phyloP scores from a whole-genome alignment of 2,888 invertebrate genomes.

The Lasioglossum leucozonium region DNA sequence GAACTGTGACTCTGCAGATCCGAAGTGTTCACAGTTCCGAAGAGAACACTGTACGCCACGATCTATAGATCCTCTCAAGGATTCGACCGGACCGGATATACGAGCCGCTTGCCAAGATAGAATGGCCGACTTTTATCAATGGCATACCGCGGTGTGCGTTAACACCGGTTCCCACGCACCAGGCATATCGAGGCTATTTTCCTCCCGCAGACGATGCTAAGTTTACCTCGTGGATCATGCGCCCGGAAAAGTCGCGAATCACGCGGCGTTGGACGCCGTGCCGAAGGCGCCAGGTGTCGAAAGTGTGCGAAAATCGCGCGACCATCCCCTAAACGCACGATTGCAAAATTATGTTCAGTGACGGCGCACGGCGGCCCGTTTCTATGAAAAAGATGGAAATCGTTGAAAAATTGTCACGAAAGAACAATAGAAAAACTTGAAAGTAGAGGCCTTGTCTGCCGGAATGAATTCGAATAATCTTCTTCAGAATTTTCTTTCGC shows the following conservation, averaged over 20 bases:
- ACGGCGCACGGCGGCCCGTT: background rate
- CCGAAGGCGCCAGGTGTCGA: background rate
- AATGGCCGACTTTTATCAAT: slow-evolving; percentile 71
- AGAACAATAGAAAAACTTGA: no score
- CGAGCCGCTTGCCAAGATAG: slow-evolving; percentile 46
- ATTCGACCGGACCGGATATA: background rate
- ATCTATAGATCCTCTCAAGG: slow-evolving; percentile 8
- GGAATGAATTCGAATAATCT: no score
- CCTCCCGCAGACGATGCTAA: slow-evolving; percentile 58
- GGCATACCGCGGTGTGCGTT: slow-evolving; percentile 72
- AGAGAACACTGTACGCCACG: background rate
- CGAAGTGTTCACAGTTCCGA: background rate
- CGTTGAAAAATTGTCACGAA: background rate
- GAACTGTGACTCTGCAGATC: no score
- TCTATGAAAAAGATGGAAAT: background rate
- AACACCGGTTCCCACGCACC: slow-evolving; percentile 61
- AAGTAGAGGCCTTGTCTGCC: no score
- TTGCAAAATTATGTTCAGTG: background rate
- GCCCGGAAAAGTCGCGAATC: slow-evolving; percentile 21
- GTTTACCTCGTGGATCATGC: slow-evolving; percentile 44
- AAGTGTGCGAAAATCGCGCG: background rate
- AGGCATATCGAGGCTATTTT: slow-evolving; percentile 68
- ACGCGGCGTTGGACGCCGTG: slow-evolving; percentile 18
- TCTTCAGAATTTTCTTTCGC: no score
- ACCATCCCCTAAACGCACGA: background rate